These are phyloP conservation scores for Oryctolagus cuniculus DNA, from an alignment of 2,113 vertebrate species.

Conservation along the genomic window DNA sequence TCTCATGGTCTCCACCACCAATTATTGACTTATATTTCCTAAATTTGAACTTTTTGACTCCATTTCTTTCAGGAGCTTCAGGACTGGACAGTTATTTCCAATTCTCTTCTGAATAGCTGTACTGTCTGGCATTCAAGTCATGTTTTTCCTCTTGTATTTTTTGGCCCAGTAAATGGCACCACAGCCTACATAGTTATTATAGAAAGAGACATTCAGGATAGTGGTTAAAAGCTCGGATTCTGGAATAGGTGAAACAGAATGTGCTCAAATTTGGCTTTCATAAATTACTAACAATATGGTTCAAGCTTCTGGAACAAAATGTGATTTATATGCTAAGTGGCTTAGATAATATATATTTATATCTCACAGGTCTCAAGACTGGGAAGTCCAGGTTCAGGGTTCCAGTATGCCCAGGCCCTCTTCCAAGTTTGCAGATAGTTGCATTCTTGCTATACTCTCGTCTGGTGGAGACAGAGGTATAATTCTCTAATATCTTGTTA, in stretches of 20 bases:
- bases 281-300: background rate
- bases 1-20: background rate
- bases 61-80: background rate
- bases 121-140: background rate
- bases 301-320: background rate
- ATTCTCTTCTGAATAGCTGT: constrained; percentile 10
- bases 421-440: background rate
- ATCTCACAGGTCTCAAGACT: background rate
- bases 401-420: background rate
- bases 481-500: background rate
- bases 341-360: background rate
- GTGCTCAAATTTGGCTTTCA: background rate
- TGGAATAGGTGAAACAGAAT: background rate
- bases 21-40: background rate
- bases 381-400: background rate
- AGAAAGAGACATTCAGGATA: background rate
- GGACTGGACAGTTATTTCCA: background rate
- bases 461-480: background rate
- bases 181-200: background rate
- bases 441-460: background rate
- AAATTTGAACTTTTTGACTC: constrained; percentile 3
- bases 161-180: background rate
- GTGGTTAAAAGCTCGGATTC: background rate
- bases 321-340: background rate
- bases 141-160: constrained; percentile 16